phyloP scores from a whole-genome alignment of 2,888 invertebrate species.

The Clostera curtula region DNA sequence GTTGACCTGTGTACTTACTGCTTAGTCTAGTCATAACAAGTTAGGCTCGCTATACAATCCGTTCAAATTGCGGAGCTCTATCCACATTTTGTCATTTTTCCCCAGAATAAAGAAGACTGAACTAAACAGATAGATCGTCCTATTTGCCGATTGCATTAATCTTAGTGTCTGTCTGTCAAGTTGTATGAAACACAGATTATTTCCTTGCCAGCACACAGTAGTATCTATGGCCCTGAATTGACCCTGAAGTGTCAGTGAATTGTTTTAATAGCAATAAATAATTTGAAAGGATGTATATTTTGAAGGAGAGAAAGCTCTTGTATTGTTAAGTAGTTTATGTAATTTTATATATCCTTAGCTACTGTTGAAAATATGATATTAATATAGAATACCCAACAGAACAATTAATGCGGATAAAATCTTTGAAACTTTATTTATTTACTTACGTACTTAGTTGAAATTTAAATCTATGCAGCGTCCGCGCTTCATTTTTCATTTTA shows the following conservation, averaged over 20 bases:
- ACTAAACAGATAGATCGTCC: slow-evolving; percentile 17
- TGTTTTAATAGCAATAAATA: slow-evolving; percentile 49
- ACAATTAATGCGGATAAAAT: slow-evolving; percentile 18
- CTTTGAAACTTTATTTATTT: slow-evolving; percentile 15
- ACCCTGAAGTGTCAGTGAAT: slow-evolving; percentile 35
- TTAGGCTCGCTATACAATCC: slow-evolving; percentile 21
- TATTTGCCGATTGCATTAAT: slow-evolving; percentile 19
- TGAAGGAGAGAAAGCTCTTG: slow-evolving; percentile 36
- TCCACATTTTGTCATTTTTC: slow-evolving; percentile 5
- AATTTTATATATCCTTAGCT: slow-evolving; percentile 23
- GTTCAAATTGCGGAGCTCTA: neutral
- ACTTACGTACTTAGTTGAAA: slow-evolving; percentile 14
- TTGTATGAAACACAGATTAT: slow-evolving; percentile 12
- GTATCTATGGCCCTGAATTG: slow-evolving; percentile 8
- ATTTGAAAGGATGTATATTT: slow-evolving; percentile 31
- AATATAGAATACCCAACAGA: slow-evolving; percentile 21
- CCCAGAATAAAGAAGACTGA: slow-evolving; percentile 32
- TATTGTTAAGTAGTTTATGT: slow-evolving; percentile 22
- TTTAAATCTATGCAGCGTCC: slow-evolving; percentile 16
- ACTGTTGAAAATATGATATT: slow-evolving; percentile 25
- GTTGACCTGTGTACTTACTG: slow-evolving; percentile 43
- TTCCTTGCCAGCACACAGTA: slow-evolving; percentile 36
- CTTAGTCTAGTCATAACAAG: slow-evolving; percentile 51
- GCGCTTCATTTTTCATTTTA: slow-evolving; percentile 11
- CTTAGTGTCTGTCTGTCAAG: slow-evolving; percentile 32